A percentile compares a stretch with the other conserved stretches of the same genome.
phyloP scores from a whole-genome alignment of 2,888 invertebrate genomes.

The Clivina fossor region DNA sequence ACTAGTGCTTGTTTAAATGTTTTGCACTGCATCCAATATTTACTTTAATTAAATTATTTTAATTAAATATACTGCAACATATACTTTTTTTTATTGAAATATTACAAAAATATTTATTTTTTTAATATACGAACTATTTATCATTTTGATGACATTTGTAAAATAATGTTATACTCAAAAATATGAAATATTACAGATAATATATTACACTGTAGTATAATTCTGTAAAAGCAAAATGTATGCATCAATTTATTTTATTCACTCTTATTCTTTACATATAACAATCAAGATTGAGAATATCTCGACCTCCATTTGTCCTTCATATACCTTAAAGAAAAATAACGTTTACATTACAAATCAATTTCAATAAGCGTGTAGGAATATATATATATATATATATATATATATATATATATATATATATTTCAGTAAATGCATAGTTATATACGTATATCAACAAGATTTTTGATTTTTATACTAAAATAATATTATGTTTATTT shows the following conservation, averaged over 20 bases:
- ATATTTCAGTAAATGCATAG: no score
- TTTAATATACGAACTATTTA: slow-evolving; percentile 7
- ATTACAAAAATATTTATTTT: background rate
- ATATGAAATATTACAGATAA: slow-evolving; percentile 13
- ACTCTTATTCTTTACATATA: slow-evolving; percentile 19
- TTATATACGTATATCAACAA: no score
- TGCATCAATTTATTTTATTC: slow-evolving; percentile 24
- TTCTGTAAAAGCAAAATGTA: slow-evolving; percentile 15
- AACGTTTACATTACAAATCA: no score
- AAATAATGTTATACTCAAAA: slow-evolving; percentile 20
- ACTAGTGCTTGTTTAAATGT: slow-evolving; percentile 1
- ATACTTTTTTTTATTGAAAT: background rate
- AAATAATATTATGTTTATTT: no score
- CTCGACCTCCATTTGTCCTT: no score
- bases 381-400: no score
- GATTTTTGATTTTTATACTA: no score
- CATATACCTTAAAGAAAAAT: no score
- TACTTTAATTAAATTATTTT: background rate
- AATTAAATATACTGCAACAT: background rate
- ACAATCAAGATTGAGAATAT: no score
- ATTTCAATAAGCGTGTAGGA: no score
- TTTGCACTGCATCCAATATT: background rate
- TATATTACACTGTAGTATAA: slow-evolving; percentile 12
- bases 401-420: no score
- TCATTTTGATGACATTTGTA: slow-evolving; percentile 23